These are phyloP conservation scores for Barnardius zonarius DNA, from an alignment of 2,113 vertebrate species.

Conservation along the genomic window DNA sequence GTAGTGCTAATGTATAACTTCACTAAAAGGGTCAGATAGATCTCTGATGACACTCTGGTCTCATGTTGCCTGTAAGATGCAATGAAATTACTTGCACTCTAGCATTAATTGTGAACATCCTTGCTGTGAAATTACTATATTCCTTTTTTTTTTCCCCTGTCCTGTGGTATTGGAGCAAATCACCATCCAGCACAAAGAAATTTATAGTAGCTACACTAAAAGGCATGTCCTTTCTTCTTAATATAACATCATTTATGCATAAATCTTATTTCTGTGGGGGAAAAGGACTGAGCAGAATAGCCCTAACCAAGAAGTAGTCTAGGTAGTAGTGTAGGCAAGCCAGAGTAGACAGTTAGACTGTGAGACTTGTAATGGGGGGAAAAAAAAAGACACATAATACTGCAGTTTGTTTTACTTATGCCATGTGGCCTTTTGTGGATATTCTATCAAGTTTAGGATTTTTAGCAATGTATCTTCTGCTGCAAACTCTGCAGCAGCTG, in stretches of 20 bases:
- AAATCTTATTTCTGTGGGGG: not conserved
- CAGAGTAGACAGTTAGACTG: not conserved
- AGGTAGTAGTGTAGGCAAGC: not conserved
- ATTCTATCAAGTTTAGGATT: not conserved
- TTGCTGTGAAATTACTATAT: not conserved
- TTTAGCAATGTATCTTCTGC: not conserved
- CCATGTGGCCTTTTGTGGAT: not conserved
- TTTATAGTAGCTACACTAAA: not conserved
- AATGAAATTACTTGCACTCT: not conserved
- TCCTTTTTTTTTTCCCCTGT: not conserved
- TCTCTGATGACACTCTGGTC: not conserved
- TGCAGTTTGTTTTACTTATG: not conserved
- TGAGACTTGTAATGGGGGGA: rapidly evolving
- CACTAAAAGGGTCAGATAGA: not conserved
- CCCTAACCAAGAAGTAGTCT: not conserved
- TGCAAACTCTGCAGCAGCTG: not conserved
- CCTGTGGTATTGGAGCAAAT: not conserved
- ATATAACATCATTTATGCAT: not conserved
- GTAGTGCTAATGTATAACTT: not conserved
- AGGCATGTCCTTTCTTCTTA: not conserved
- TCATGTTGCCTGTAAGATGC: not conserved
- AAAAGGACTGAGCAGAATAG: not conserved
- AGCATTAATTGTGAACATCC: not conserved
- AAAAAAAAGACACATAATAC: not conserved
- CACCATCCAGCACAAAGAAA: not conserved